These are phyloP conservation scores for Macquaria ambigua DNA, from an alignment of 2,113 vertebrate species.

Conservation along the genomic window DNA sequence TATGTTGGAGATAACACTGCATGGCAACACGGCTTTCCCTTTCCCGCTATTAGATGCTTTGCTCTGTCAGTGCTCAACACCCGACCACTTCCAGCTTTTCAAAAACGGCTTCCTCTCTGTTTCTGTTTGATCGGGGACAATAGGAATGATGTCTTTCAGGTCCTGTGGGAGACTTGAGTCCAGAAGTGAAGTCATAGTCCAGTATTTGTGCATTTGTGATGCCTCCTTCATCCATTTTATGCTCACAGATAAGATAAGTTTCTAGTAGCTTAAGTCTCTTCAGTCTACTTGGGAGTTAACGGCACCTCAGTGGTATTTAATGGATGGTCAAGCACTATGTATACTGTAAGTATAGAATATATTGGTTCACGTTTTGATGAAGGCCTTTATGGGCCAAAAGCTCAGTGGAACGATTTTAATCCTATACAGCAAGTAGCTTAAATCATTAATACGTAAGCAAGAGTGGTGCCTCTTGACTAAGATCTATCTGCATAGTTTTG, in stretches of 20 bases:
- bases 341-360: neutral
- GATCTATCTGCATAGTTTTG: neutral
- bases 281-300: neutral
- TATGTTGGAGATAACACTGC: slow-evolving; percentile 11
- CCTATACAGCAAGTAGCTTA: slow-evolving; percentile 7
- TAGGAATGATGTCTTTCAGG: slow-evolving; percentile 49
- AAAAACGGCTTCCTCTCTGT: slow-evolving; percentile 64
- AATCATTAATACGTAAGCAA: neutral
- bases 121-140: slow-evolving; percentile 59
- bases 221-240: neutral
- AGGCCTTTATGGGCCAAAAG: neutral
- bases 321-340: neutral
- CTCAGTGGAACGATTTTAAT: slow-evolving; percentile 36
- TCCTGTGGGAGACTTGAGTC: slow-evolving; percentile 58
- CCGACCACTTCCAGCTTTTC: slow-evolving; percentile 68
- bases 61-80: slow-evolving; percentile 39
- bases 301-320: neutral
- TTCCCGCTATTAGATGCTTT: slow-evolving; percentile 39
- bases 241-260: neutral
- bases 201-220: slow-evolving; percentile 13
- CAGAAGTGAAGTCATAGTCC: slow-evolving; percentile 33
- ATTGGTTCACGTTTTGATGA: neutral
- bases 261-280: neutral
- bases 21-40: slow-evolving; percentile 48
- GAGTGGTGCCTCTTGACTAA: neutral